These are phyloP conservation scores for Phylloscopus trochiloides DNA, from an alignment of 2,113 vertebrate species.

Conservation along the genomic window DNA sequence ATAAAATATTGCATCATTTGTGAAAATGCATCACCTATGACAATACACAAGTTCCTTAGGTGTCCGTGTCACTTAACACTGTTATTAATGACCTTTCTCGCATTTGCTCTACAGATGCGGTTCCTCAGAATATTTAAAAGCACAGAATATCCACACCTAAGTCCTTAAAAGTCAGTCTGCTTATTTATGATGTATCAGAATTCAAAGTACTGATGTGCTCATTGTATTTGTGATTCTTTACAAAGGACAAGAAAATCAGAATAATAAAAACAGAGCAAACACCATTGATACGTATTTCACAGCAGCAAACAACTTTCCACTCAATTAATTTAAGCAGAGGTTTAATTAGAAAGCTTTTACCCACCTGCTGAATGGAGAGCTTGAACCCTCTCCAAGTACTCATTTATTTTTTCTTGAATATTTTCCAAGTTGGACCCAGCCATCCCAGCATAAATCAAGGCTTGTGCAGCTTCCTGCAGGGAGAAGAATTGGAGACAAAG, in stretches of 20 bases:
- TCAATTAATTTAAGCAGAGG: background rate
- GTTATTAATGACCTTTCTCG: background rate
- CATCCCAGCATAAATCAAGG: conserved; percentile 96
- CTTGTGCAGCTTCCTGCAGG: conserved; percentile 89
- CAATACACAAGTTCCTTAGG: background rate
- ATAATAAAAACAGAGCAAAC: background rate
- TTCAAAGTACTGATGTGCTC: background rate
- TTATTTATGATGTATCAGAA: background rate
- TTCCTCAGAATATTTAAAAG: background rate
- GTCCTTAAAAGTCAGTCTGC: background rate
- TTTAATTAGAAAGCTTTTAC: conserved; percentile 46
- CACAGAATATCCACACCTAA: background rate
- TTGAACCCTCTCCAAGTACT: conserved; percentile 94
- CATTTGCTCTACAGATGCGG: background rate
- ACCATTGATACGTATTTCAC: background rate
- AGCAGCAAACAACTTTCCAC: background rate
- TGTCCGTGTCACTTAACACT: background rate
- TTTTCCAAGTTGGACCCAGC: conserved; percentile 93
- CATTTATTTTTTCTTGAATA: conserved; percentile 94
- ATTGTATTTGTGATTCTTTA: background rate
- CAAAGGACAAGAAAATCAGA: background rate
- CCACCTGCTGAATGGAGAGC: conserved; percentile 89
- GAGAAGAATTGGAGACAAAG: background rate
- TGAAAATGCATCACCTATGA: background rate
- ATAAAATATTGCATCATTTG: background rate